A percentile compares a stretch with the other conserved stretches of the same genome.
Evolutionary conservation across 2,113 vertebrate genomes (phyloP).

Genomic region (Indicator maculatus): DNA sequence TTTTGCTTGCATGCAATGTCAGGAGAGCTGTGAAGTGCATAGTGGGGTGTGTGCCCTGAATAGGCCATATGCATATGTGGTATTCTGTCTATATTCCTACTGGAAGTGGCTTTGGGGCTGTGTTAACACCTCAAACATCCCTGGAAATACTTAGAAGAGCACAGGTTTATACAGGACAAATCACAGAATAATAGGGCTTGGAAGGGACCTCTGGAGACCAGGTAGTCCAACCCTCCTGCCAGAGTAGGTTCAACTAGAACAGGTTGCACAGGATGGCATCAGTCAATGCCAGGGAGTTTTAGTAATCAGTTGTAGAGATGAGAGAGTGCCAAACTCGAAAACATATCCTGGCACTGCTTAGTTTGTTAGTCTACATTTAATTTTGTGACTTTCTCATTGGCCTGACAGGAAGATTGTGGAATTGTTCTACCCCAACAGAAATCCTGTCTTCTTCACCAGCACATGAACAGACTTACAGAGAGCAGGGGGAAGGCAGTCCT

Average conservation of each 20-base stretch:
- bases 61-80: background rate
- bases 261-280: too few relatives aligned
- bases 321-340: background rate
- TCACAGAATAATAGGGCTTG: too few relatives aligned
- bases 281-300: background rate
- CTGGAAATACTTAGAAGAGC: background rate
- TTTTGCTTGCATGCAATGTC: background rate
- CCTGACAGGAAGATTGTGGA: background rate
- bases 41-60: background rate
- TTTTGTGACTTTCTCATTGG: background rate
- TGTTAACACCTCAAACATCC: background rate
- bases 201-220: too few relatives aligned
- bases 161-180: background rate
- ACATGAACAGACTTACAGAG: background rate
- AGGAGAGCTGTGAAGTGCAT: background rate
- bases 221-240: too few relatives aligned
- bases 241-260: too few relatives aligned
- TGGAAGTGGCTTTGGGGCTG: background rate
- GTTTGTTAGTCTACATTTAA: background rate
- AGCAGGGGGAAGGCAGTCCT: fast-evolving
- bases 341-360: background rate
- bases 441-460: background rate
- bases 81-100: background rate
- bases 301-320: background rate
- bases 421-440: background rate